Percentiles rank a stretch among this genome's conserved stretches.
phyloP scores from a whole-genome alignment of 2,888 invertebrate genomes.

The Cremastinae sp. region DNA sequence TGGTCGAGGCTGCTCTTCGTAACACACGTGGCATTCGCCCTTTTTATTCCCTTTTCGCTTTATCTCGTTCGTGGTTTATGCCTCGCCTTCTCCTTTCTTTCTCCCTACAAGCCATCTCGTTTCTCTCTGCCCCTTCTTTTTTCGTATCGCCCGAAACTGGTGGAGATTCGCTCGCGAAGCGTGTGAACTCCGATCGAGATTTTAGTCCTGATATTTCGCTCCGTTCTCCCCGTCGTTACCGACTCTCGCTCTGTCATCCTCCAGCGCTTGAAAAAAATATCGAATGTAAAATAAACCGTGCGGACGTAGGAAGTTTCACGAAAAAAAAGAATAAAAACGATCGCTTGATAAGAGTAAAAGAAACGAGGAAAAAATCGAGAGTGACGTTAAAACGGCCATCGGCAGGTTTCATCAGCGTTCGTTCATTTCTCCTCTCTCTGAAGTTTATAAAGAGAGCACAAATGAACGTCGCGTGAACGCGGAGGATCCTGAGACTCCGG shows the following conservation, averaged over 20 bases:
- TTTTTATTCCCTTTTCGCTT: slow-evolving; percentile 26
- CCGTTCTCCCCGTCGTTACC: slow-evolving; percentile 46
- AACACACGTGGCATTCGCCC: slow-evolving; percentile 67
- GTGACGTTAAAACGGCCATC: no score
- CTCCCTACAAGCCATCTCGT: slow-evolving; percentile 28
- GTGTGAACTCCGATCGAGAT: slow-evolving; percentile 77
- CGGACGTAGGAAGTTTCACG: no score
- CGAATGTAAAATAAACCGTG: no score
- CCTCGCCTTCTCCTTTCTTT: slow-evolving; percentile 58
- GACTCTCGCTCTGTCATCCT: background rate
- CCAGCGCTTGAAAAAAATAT: background rate
- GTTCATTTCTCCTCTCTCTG: background rate
- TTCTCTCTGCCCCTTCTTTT: slow-evolving; percentile 43
- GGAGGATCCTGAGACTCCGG: slow-evolving; percentile 35
- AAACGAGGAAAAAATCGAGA: no score
- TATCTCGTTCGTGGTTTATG: slow-evolving; percentile 50
- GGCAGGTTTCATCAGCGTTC: no score
- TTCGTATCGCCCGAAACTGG: slow-evolving; percentile 46
- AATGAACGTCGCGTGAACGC: slow-evolving; percentile 13
- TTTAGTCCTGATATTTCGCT: slow-evolving; percentile 71
- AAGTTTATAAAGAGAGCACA: slow-evolving; percentile 32
- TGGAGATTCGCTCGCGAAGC: slow-evolving; percentile 66
- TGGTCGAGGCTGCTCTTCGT: slow-evolving; percentile 65
- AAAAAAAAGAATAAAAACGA: no score
- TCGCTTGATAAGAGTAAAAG: no score